Conservation (phyloP, 2,113 vertebrate species). For the Edolisoma coerulescens region DNA sequence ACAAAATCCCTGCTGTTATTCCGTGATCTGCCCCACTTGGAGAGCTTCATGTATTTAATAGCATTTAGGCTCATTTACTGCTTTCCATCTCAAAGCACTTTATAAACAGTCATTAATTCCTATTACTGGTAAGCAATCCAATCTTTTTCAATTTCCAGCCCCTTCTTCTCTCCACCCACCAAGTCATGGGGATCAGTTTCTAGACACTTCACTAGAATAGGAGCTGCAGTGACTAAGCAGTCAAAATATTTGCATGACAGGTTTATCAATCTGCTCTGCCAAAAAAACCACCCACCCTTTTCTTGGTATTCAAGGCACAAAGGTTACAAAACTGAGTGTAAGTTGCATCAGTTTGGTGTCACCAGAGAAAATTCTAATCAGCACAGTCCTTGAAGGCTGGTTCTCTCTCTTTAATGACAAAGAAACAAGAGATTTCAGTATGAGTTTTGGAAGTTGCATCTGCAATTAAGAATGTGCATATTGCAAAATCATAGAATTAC, state of each 20-base stretch:
- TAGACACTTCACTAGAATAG: background rate
- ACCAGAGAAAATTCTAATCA: background rate
- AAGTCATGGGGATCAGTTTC: background rate
- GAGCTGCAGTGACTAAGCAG: background rate
- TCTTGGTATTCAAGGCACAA: background rate
- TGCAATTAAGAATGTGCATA: background rate
- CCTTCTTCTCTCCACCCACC: background rate
- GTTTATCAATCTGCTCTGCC: background rate
- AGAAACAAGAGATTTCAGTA: background rate
- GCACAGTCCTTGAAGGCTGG: background rate
- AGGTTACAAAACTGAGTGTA: background rate
- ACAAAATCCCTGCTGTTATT: background rate
- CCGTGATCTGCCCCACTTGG: background rate
- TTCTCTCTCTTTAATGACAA: background rate
- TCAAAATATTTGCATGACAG: background rate
- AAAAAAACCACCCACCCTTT: background rate
- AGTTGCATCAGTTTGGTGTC: background rate
- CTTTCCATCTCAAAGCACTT: background rate
- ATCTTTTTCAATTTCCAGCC: background rate
- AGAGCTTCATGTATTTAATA: background rate
- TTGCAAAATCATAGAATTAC: background rate
- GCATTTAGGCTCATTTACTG: background rate
- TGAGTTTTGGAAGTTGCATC: background rate
- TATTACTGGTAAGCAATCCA: background rate
- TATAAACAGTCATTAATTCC: background rate